Evolutionary conservation across 2,888 invertebrate genomes (phyloP).

Genomic region (Melanophora roralis): DNA sequence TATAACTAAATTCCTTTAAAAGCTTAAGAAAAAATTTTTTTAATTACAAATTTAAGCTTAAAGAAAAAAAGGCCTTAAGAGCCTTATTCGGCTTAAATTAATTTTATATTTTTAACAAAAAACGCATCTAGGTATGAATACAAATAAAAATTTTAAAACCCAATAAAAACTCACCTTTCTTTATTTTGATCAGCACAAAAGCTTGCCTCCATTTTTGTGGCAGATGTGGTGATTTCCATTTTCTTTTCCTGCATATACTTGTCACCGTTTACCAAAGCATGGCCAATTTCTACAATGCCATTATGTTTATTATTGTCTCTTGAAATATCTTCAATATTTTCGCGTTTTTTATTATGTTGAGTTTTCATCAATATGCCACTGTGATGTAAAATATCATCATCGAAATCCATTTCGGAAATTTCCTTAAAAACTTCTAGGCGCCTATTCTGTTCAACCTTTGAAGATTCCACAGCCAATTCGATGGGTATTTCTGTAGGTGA

Average conservation of each 20-base stretch:
- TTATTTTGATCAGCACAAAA: conserved; percentile 69
- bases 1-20: no score
- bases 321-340: conserved; percentile 28
- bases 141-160: no score
- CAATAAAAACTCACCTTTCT: conserved; percentile 36
- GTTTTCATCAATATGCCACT: conserved; percentile 76
- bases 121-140: no score
- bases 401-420: conserved; percentile 85
- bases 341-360: conserved; percentile 64
- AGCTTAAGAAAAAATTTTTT: no score
- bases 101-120: no score
- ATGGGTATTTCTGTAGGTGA: conserved; percentile 80
- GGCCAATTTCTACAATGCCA: conserved; percentile 76
- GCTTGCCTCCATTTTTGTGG: conserved; percentile 78
- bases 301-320: conserved; percentile 40
- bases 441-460: conserved; percentile 73
- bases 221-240: conserved; percentile 69
- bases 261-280: conserved; percentile 49
- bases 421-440: conserved; percentile 83
- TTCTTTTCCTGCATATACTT: not conserved
- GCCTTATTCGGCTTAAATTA: no score
- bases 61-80: no score
- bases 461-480: conserved; percentile 74
- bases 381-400: conserved; percentile 83
- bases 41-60: no score